Conservation (phyloP, 1,140 invertebrate species). For the Trachymyrmex cornetzi region DNA sequence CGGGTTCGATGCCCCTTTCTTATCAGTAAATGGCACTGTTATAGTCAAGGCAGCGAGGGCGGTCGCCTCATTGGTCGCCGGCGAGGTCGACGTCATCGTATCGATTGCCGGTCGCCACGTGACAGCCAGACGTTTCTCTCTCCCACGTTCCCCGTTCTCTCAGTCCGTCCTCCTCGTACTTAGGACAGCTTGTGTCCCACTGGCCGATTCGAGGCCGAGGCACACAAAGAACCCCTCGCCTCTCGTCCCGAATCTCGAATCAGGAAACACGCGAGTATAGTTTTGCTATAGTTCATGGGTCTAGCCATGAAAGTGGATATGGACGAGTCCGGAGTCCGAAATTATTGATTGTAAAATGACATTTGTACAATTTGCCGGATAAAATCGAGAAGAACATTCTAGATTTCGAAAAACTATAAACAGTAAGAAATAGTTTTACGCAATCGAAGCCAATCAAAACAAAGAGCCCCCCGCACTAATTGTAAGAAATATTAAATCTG, state of each 20-base stretch:
- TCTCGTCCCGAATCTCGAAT: neutral
- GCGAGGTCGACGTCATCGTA: slow-evolving; percentile 74
- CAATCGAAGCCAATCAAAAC: neutral
- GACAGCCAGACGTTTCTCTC: slow-evolving; percentile 47
- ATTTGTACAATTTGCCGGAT: neutral
- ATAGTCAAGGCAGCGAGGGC: slow-evolving; percentile 44
- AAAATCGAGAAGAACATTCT: neutral
- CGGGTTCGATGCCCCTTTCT: slow-evolving; percentile 81
- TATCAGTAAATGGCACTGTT: slow-evolving; percentile 76
- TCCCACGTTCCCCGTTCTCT: neutral
- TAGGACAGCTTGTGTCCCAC: slow-evolving; percentile 42
- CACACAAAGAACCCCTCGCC: slow-evolving; percentile 58
- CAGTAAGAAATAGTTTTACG: neutral
- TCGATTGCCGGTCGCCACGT: slow-evolving; percentile 75
- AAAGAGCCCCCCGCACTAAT: no score
- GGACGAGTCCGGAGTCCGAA: neutral
- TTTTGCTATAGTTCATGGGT: no score
- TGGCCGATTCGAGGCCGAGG: slow-evolving; percentile 59
- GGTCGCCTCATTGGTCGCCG: slow-evolving; percentile 65
- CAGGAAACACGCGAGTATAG: slow-evolving; percentile 29
- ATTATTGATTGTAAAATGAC: neutral
- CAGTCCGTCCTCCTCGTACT: slow-evolving; percentile 3
- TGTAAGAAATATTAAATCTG: no score
- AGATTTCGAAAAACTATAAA: neutral
- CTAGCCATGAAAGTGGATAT: neutral